Evolutionary conservation across 1,140 invertebrate genomes (phyloP), one percentile per base, ranked within the genome.

Genomic region (Drosophila kohkoa): DNA sequence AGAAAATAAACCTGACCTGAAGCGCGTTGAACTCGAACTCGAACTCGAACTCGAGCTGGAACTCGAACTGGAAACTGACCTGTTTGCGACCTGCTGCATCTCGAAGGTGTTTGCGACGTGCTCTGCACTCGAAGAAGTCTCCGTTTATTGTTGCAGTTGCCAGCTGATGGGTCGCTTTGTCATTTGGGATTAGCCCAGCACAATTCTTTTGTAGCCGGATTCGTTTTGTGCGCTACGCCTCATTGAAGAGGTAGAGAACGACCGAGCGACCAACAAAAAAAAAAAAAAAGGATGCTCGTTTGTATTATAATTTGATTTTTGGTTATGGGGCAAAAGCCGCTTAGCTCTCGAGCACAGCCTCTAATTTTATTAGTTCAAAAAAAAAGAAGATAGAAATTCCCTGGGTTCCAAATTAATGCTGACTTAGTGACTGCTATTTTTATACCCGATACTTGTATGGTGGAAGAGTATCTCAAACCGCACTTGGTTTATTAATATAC

Each of bases 301-400:
- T 75, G 67, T 85, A 81, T 87, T 86, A 72, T 73, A 86, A 87
- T 82, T 87, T 62, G 82, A 69, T 85, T 81, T 71, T 67, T 55
- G 35, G 62, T 25, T 25, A 25, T 28, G 52, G 62, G 51, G 60
- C 7, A 46, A 75, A 82, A 87, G 68, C 79, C 57, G 79, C 59
- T 86, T 87, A 81, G 49, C 38, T 43, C 38, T 43, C n/a, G 38
- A 48, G 28, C 20, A 35, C 7, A 8, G 48, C 10, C 41, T 64
- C 20, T 70, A 70, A 75, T 75, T 64, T 64, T 45, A 69, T 69
- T 69, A 63, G 65, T 63, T 30, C 11, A n/a, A 70, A 38, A 11
- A 38, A 8, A 30, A 49, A 11, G 25, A 7, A 65, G 35, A 55
- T 43, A 45, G 20, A 25, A 25, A 25, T 25, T 25, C 11, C 25